Percentiles rank a stretch among this genome's conserved stretches.
phyloP scores from a whole-genome alignment of 2,113 vertebrate genomes.

The Carlito syrichta region DNA sequence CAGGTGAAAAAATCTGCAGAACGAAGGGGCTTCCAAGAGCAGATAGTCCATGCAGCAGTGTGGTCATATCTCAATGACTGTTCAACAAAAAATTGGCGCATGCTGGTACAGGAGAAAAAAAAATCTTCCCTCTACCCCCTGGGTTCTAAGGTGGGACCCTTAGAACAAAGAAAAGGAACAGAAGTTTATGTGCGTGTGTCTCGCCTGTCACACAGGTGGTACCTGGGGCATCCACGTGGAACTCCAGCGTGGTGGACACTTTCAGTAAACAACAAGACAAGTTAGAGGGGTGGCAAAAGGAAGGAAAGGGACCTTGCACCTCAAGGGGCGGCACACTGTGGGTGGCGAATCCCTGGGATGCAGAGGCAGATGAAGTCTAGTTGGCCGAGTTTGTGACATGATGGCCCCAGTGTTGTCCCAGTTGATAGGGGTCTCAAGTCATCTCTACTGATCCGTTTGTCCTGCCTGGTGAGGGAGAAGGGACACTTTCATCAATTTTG shows the following conservation, averaged over 20 bases:
- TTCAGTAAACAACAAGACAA: too few species aligned
- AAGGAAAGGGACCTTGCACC: neutral
- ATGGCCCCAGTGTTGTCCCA: neutral
- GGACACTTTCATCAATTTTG: neutral
- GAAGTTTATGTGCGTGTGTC: too few species aligned
- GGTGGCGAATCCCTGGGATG: neutral
- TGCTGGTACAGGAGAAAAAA: neutral
- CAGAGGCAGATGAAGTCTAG: neutral
- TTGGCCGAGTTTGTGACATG: neutral
- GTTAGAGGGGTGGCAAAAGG: neutral
- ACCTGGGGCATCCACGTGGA: too few species aligned
- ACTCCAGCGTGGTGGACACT: neutral
- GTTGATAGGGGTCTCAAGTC: too few species aligned
- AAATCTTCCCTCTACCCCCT: neutral
- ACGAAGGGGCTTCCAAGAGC: neutral
- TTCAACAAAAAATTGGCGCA: neutral
- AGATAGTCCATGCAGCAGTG: neutral
- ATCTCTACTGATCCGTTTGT: neutral
- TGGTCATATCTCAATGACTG: too few species aligned
- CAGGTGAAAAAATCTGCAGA: neutral
- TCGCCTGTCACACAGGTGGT: too few species aligned
- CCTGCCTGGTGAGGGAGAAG: too few species aligned
- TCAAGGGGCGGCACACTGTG: neutral
- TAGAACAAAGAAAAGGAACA: too few species aligned
- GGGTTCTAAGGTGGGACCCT: neutral